phyloP scores from a whole-genome alignment of 1,140 invertebrate species.

The Heliconius melpomene region DNA sequence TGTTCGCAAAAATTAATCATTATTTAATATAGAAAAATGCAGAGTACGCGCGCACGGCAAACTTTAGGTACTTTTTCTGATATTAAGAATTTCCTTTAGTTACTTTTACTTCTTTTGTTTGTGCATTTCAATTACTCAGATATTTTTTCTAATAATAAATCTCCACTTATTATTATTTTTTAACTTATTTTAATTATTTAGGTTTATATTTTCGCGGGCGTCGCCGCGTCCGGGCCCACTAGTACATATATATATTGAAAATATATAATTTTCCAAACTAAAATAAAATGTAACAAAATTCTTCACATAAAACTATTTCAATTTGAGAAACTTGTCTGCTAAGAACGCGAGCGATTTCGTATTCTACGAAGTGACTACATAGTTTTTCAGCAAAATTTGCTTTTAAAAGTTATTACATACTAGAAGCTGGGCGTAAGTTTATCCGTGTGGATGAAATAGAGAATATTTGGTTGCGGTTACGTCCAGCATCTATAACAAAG shows the following conservation, averaged over 20 bases:
- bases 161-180: no score
- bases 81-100: no score
- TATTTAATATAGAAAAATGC: no score
- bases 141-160: no score
- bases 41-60: no score
- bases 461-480: conserved; percentile 3
- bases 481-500: not conserved
- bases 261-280: conserved; percentile 5
- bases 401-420: conserved; percentile 12
- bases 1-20: no score
- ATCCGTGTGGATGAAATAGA: not conserved
- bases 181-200: no score
- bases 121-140: no score
- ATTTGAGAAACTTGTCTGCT: conserved; percentile 14
- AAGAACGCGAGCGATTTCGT: conserved; percentile 11
- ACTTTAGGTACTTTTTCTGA: no score
- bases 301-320: conserved; percentile 6
- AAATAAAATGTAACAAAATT: conserved; percentile 8
- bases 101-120: no score
- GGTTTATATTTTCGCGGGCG: no score
- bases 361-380: conserved; percentile 11
- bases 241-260: not conserved
- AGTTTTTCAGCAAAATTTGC: conserved; percentile 15
- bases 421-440: conserved; percentile 4
- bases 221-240: no score